Evolutionary conservation across 2,113 vertebrate genomes (phyloP).

Genomic region (Craseonycteris thonglongyai): DNA sequence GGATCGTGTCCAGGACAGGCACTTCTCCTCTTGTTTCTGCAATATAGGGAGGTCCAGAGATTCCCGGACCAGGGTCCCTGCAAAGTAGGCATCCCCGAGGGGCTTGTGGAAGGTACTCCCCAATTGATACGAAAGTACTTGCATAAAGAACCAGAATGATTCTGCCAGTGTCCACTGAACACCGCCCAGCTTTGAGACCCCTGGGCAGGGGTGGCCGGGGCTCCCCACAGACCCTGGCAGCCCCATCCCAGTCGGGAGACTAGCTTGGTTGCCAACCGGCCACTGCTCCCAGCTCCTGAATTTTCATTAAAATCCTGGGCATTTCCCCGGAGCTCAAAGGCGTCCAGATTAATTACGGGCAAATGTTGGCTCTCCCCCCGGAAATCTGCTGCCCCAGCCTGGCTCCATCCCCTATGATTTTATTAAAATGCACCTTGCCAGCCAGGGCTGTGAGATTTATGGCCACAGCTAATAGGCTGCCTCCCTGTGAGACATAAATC

Average conservation of each 20-base stretch:
- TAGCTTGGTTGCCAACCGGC: conserved; percentile 29
- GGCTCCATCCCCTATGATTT: conserved; percentile 79
- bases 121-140: background rate
- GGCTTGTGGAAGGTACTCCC: background rate
- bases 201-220: background rate
- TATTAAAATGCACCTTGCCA: conserved; percentile 85
- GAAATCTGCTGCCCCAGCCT: conserved; percentile 77
- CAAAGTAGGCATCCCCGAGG: background rate
- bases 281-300: conserved; percentile 41
- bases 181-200: background rate
- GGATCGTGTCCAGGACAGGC: background rate
- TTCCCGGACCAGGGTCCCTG: background rate
- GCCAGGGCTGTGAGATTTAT: conserved; percentile 79
- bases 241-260: background rate
- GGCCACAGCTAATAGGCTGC: conserved; percentile 81
- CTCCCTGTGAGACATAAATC: conserved; percentile 83
- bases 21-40: background rate
- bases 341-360: conserved; percentile 80
- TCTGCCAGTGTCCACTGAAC: background rate
- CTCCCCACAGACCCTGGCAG: background rate
- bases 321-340: conserved; percentile 77
- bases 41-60: background rate
- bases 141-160: background rate
- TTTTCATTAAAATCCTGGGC: conserved; percentile 77
- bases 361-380: conserved; percentile 80